A percentile compares a stretch with the other conserved stretches of the same genome.
Evolutionary conservation across 1,140 invertebrate genomes (phyloP).

Genomic region (Eubasilissa regina): DNA sequence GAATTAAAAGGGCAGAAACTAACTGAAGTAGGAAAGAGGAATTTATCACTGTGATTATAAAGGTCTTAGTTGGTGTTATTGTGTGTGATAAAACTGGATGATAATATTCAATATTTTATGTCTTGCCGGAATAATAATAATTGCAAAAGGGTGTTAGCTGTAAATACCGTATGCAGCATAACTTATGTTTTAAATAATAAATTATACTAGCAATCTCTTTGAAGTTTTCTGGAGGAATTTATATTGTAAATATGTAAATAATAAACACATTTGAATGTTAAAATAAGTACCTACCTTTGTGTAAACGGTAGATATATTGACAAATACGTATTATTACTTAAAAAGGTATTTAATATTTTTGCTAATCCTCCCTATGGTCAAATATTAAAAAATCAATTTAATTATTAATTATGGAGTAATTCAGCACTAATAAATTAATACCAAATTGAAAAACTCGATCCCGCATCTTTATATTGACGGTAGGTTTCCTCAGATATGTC

Average conservation of each 20-base stretch:
- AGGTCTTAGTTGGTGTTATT: slow-evolving; percentile 59
- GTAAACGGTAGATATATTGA: no score
- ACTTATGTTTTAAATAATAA: background rate
- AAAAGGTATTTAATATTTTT: no score
- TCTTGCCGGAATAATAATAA: slow-evolving; percentile 13
- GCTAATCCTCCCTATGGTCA: no score
- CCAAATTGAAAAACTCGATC: no score
- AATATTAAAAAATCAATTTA: no score
- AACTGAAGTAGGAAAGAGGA: slow-evolving; percentile 60
- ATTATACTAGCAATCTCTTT: background rate
- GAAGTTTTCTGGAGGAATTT: background rate
- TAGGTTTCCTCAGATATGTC: no score
- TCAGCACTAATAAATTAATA: no score
- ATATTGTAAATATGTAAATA: background rate
- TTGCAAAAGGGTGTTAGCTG: background rate
- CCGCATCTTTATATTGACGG: no score
- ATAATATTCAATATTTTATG: slow-evolving; percentile 59
- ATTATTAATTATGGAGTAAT: no score
- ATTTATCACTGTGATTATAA: slow-evolving; percentile 61
- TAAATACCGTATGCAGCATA: no score
- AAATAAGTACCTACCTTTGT: no score
- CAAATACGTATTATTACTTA: no score
- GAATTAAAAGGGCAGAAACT: slow-evolving; percentile 61
- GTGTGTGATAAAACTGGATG: slow-evolving; percentile 60
- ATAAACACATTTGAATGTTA: background rate